A percentile compares a stretch with the other conserved stretches of the same genome.
Conservation (phyloP, 2,888 invertebrate species). For the Idaea straminata region DNA sequence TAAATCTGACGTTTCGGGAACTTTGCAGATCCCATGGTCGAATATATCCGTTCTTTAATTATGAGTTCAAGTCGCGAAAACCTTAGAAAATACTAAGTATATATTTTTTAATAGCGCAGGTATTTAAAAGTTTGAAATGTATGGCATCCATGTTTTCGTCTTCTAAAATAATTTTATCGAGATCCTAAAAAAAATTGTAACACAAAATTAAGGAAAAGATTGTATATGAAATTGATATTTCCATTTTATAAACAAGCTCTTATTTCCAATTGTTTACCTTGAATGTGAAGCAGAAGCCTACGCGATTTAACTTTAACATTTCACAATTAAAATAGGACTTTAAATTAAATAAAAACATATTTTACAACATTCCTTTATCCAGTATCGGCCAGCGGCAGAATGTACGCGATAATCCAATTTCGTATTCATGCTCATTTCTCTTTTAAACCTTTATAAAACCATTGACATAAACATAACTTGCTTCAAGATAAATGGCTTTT, state of each 20-base stretch:
- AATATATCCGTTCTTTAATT: too few relatives aligned
- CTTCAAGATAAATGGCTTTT: background rate
- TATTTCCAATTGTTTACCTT: background rate
- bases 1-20: too few relatives aligned
- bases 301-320: background rate
- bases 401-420: conserved; percentile 15
- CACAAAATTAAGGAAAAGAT: background rate
- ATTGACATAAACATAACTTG: conserved; percentile 4
- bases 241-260: background rate
- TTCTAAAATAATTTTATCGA: background rate
- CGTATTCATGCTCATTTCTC: conserved; percentile 8
- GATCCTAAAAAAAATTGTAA: background rate
- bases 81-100: too few relatives aligned
- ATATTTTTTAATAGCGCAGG: too few relatives aligned
- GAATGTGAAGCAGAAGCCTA: background rate
- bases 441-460: conserved; percentile 5
- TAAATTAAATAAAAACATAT: conserved; percentile 1
- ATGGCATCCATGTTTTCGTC: too few relatives aligned
- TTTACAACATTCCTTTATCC: background rate
- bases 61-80: too few relatives aligned
- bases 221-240: background rate
- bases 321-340: background rate
- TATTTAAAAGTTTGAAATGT: too few relatives aligned
- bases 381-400: conserved; percentile 3
- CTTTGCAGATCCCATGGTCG: too few relatives aligned